phyloP scores from a whole-genome alignment of 1,140 invertebrate genomes.

The Drosophila kurseongensis region DNA sequence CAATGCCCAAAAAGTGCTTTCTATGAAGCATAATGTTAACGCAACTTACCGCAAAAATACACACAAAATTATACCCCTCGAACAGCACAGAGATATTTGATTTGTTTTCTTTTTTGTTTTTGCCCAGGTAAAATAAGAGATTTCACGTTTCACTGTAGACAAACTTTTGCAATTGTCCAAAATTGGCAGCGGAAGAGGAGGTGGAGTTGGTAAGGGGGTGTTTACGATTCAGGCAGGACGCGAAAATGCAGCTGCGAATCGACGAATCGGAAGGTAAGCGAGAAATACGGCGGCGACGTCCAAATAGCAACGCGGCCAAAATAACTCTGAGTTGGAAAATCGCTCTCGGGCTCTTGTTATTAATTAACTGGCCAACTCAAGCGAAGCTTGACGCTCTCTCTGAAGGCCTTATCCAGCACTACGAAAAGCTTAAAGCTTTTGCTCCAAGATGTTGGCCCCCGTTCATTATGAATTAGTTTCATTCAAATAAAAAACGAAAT shows the following conservation, averaged over 20 bases:
- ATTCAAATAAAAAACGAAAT: too few relatives aligned
- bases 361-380: conserved; percentile 79
- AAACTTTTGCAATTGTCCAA: conserved; percentile 54
- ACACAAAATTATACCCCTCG: conserved; percentile 37
- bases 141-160: conserved; percentile 64
- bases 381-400: conserved; percentile 65
- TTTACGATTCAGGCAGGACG: conserved; percentile 50
- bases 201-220: conserved; percentile 13
- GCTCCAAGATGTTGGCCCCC: not conserved
- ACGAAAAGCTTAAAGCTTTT: conserved; percentile 9
- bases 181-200: conserved; percentile 19
- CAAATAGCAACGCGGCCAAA: conserved; percentile 67
- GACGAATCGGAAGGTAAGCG: conserved; percentile 15
- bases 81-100: conserved; percentile 42
- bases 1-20: conserved; percentile 46
- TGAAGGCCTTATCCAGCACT: conserved; percentile 26
- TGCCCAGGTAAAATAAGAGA: conserved; percentile 36
- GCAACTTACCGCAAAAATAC: conserved; percentile 69
- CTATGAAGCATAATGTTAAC: conserved; percentile 47
- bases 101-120: conserved; percentile 1
- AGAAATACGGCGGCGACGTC: conserved; percentile 52
- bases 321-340: conserved; percentile 60
- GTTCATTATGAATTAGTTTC: too few relatives aligned
- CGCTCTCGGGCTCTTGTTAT: conserved; percentile 66
- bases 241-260: conserved; percentile 28